Evolutionary conservation across 2,113 vertebrate species (phyloP).

Genomic region (Lates calcarifer): DNA sequence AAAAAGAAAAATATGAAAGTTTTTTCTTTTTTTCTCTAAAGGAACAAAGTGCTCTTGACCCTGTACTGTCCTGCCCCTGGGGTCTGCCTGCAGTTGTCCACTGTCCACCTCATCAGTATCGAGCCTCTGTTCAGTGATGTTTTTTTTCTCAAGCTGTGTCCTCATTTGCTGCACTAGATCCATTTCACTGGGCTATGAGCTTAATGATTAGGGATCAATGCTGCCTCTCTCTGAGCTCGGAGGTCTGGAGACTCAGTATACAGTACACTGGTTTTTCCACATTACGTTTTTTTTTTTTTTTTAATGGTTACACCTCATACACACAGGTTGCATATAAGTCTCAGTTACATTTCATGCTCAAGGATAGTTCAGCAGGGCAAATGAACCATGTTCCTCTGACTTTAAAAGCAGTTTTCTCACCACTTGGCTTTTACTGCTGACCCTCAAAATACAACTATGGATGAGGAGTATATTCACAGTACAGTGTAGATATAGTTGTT

Average conservation of each 20-base stretch:
- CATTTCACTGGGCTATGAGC: conserved; percentile 29
- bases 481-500: not conserved
- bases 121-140: conserved; percentile 27
- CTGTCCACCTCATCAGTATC: conserved; percentile 27
- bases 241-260: not conserved
- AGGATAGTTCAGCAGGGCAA: not conserved
- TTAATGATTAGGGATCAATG: conserved; percentile 47
- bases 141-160: conserved; percentile 6
- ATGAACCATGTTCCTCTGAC: not conserved
- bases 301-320: not conserved
- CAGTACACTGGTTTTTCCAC: not conserved
- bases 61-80: not conserved
- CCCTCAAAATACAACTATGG: not conserved
- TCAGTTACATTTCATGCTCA: conserved; percentile 5
- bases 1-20: not conserved
- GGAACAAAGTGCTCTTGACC: conserved; percentile 27
- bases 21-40: not conserved
- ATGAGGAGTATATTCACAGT: not conserved
- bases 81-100: conserved; percentile 7
- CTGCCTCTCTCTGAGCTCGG: conserved; percentile 12
- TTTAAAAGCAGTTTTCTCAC: not conserved
- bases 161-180: conserved; percentile 41
- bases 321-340: not conserved
- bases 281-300: not conserved
- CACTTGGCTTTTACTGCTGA: not conserved